phyloP scores from a whole-genome alignment of 53 echinoderm and acorn worm species.

The Crossaster papposus region DNA sequence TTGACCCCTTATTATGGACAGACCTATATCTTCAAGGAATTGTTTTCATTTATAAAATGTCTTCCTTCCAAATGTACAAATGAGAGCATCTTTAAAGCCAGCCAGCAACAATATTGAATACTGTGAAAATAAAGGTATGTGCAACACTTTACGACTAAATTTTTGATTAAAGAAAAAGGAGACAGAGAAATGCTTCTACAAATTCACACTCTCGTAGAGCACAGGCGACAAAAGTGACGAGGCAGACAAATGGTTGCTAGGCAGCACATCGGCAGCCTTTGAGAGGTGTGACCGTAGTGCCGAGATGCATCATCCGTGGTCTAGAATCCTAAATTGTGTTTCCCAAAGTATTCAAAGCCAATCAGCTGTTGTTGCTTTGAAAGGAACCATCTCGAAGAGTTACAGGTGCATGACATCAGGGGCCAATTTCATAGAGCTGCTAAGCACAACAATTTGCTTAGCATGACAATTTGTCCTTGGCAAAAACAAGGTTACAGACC shows the following conservation, averaged over 20 bases:
- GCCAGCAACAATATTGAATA: too few relatives aligned
- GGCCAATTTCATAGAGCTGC: too few relatives aligned
- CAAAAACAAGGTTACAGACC: too few relatives aligned
- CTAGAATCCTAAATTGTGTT: background rate
- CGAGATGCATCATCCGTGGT: constrained; percentile 8
- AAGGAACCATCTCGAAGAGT: background rate
- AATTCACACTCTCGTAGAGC: background rate
- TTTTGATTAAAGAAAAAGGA: background rate
- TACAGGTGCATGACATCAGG: background rate
- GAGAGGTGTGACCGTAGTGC: constrained; percentile 17
- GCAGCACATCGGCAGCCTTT: constrained; percentile 15
- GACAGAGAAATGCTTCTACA: background rate
- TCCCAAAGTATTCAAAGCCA: background rate
- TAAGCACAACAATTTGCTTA: too few relatives aligned
- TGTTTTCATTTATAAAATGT: too few relatives aligned
- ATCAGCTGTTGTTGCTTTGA: background rate
- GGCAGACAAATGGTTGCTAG: constrained; percentile 22
- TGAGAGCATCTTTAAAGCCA: background rate
- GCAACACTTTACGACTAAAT: background rate
- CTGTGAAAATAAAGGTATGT: background rate
- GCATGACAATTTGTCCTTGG: too few relatives aligned
- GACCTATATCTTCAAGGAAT: too few relatives aligned
- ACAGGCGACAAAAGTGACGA: background rate
- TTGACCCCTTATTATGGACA: too few relatives aligned
- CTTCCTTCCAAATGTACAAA: too few relatives aligned